Conservation (phyloP, 2,888 invertebrate genomes). For the Lepidocyrtoides sp. region DNA sequence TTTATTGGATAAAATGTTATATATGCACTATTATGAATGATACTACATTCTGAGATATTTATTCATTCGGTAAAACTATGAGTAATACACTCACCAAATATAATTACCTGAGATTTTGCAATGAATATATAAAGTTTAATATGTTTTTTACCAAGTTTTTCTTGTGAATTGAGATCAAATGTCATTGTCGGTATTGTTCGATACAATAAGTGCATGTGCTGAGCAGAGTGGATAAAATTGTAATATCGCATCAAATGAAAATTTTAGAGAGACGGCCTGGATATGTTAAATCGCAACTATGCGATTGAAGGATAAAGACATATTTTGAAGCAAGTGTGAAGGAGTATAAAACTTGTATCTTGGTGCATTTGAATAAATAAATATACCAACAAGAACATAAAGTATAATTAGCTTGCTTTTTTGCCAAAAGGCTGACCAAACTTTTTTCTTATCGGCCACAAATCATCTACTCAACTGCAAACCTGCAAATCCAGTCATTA, state of each 20-base stretch:
- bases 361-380: background rate
- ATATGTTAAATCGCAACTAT: background rate
- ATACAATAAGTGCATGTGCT: too few species aligned
- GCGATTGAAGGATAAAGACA: background rate
- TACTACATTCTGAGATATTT: too few species aligned
- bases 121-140: slow-evolving; percentile 12
- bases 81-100: too few species aligned
- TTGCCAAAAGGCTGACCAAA: background rate
- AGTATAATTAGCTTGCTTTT: slow-evolving; percentile 48
- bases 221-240: background rate
- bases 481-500: slow-evolving; percentile 57
- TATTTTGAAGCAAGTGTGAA: background rate
- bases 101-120: slow-evolving; percentile 57
- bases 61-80: too few species aligned
- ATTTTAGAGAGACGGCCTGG: background rate
- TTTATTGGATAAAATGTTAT: background rate
- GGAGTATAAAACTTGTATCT: background rate
- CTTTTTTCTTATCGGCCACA: slow-evolving; percentile 51
- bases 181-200: background rate
- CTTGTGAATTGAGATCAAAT: background rate
- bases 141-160: background rate
- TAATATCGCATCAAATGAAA: background rate
- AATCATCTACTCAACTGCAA: slow-evolving; percentile 24
- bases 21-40: too few species aligned
- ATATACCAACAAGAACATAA: slow-evolving; percentile 3